phyloP scores from a whole-genome alignment of 2,888 invertebrate species.

The Oasisia sp. region DNA sequence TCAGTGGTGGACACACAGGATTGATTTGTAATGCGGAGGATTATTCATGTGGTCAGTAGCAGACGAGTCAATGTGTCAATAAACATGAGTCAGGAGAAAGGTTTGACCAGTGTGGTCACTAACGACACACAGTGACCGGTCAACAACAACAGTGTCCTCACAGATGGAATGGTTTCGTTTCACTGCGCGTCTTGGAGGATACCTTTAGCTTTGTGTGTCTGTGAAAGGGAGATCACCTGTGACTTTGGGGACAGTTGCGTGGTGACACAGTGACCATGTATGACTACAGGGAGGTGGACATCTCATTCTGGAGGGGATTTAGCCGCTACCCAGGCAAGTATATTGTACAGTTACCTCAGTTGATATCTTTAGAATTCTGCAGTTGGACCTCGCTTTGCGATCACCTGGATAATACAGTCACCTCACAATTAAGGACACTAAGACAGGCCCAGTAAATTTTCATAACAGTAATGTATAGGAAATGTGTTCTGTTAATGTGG shows the following conservation, averaged over 20 bases:
- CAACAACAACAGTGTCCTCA: not conserved
- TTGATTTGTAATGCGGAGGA: not conserved
- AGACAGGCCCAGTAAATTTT: no score
- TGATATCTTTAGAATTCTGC: no score
- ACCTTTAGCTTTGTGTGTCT: not conserved
- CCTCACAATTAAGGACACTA: no score
- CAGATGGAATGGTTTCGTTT: not conserved
- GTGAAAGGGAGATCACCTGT: not conserved
- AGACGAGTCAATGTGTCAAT: not conserved
- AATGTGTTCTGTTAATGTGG: no score
- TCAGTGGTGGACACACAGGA: not conserved
- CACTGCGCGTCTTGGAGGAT: not conserved
- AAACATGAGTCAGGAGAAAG: not conserved
- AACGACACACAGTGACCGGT: not conserved
- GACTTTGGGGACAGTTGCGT: not conserved
- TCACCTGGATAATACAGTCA: no score
- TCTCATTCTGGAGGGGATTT: constrained; percentile 4
- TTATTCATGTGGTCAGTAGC: not conserved
- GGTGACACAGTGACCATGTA: not conserved
- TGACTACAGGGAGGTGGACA: not conserved
- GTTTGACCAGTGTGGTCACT: not conserved
- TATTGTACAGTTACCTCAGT: not conserved
- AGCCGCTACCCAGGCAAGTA: not conserved
- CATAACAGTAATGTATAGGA: no score
- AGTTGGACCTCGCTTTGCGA: no score